These are phyloP conservation scores for Abramis brama DNA, from an alignment of 2,113 vertebrate genomes.

Conservation along the genomic window DNA sequence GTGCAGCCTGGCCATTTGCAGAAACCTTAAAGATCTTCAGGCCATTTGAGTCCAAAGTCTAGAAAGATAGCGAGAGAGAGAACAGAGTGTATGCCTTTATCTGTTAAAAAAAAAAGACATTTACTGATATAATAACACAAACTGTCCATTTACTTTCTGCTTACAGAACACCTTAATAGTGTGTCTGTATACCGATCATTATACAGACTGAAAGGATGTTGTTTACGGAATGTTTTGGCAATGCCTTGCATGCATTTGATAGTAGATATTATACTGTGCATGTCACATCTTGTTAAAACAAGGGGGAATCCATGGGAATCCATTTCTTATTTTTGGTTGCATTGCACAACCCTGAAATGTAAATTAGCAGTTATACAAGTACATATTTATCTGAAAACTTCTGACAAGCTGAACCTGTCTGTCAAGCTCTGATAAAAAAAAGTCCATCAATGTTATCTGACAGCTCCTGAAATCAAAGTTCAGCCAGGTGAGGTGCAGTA, in stretches of 20 bases:
- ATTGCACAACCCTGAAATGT: background rate
- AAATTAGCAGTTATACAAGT: background rate
- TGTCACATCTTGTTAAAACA: background rate
- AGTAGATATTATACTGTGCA: background rate
- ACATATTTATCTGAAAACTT: background rate
- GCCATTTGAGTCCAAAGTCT: conserved; percentile 91
- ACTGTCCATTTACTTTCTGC: background rate
- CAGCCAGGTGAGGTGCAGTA: background rate
- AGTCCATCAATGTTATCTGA: background rate
- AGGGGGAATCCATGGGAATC: background rate
- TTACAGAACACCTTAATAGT: background rate
- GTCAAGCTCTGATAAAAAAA: conserved; percentile 4
- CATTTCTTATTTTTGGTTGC: background rate
- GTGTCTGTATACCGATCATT: too few relatives aligned
- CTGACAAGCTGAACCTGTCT: background rate
- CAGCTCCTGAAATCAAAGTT: conserved; percentile 44
- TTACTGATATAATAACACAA: background rate
- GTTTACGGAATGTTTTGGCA: too few relatives aligned
- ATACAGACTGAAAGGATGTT: too few relatives aligned
- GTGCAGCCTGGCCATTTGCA: conserved; percentile 83
- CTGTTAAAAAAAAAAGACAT: background rate
- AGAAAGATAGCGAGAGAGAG: conserved; percentile 47
- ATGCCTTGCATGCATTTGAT: background rate
- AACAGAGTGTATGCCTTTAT: background rate
- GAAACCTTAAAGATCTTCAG: conserved; percentile 82